Conservation (phyloP, 2,113 vertebrate genomes). For the Bufo gargarizans region DNA sequence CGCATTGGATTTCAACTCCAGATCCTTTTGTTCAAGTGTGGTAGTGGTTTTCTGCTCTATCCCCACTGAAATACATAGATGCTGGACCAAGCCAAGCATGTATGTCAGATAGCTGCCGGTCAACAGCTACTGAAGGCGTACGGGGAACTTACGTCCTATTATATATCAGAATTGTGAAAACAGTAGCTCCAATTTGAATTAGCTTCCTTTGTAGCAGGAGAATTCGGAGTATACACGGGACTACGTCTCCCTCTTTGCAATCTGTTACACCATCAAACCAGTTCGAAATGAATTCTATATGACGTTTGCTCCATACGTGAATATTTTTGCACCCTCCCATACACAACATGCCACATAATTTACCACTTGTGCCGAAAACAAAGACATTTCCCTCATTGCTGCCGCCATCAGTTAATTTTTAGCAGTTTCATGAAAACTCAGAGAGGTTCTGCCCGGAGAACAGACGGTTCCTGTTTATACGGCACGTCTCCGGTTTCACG, state of each 20-base stretch:
- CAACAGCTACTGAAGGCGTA: no score
- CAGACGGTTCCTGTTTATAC: conserved; percentile 40
- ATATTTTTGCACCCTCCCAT: neutral
- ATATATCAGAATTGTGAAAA: no score
- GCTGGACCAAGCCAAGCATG: no score
- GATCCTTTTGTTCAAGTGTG: no score
- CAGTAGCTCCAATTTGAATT: no score
- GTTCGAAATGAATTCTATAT: neutral
- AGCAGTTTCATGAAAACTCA: conserved; percentile 28
- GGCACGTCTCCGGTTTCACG: conserved; percentile 28
- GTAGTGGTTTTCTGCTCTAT: no score
- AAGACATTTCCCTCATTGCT: neutral
- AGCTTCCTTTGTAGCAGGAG: no score
- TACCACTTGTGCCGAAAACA: neutral
- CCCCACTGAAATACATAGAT: no score
- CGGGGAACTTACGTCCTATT: no score
- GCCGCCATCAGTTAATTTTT: conserved; percentile 36
- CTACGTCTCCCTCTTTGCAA: neutral
- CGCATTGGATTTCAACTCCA: no score
- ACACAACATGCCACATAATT: neutral
- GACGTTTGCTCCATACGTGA: neutral
- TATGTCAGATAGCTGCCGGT: no score
- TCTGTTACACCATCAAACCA: neutral
- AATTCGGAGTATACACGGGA: neutral
- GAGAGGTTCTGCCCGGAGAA: conserved; percentile 10